Conservation (phyloP, 2,888 invertebrate species). For the Proisotoma minuta region DNA sequence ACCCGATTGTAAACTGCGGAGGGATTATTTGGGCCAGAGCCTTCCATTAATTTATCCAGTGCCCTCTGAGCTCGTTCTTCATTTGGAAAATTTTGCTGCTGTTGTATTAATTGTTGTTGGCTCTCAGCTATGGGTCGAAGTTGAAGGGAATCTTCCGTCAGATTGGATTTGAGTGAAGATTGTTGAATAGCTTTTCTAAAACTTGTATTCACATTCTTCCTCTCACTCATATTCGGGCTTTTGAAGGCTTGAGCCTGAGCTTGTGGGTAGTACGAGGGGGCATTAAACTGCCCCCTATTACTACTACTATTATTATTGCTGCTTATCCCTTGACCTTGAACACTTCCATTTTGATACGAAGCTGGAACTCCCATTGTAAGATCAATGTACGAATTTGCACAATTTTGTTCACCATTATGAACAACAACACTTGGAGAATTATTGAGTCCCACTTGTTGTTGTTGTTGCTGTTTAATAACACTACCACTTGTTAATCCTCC, state of each 20-base stretch:
- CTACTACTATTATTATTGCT: slow-evolving; percentile 21
- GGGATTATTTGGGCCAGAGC: slow-evolving; percentile 15
- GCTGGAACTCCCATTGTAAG: slow-evolving; percentile 22
- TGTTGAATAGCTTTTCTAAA: slow-evolving; percentile 46
- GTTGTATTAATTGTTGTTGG: slow-evolving; percentile 16
- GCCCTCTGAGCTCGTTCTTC: slow-evolving; percentile 43
- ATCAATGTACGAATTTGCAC: slow-evolving; percentile 22
- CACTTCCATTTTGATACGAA: slow-evolving; percentile 4
- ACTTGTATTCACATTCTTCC: slow-evolving; percentile 46
- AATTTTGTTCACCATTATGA: not conserved
- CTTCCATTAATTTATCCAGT: slow-evolving; percentile 36
- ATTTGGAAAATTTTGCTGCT: slow-evolving; percentile 7
- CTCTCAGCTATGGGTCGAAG: slow-evolving; percentile 37
- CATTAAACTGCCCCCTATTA: slow-evolving; percentile 6
- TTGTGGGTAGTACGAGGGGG: not conserved
- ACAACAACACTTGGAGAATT: slow-evolving; percentile 12
- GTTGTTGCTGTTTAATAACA: not conserved
- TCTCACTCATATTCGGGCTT: slow-evolving; percentile 40
- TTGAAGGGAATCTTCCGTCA: slow-evolving; percentile 58
- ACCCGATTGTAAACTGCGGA: slow-evolving; percentile 18
- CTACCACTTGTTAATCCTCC: slow-evolving; percentile 54
- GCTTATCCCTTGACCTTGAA: slow-evolving; percentile 1
- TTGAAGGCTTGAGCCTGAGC: slow-evolving; percentile 29
- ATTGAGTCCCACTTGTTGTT: slow-evolving; percentile 16
- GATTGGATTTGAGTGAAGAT: slow-evolving; percentile 54